Percentiles rank a stretch among this genome's conserved stretches.
These are phyloP conservation scores for Diorhabda elongata DNA, from an alignment of 1,140 invertebrate genomes.

Conservation along the genomic window DNA sequence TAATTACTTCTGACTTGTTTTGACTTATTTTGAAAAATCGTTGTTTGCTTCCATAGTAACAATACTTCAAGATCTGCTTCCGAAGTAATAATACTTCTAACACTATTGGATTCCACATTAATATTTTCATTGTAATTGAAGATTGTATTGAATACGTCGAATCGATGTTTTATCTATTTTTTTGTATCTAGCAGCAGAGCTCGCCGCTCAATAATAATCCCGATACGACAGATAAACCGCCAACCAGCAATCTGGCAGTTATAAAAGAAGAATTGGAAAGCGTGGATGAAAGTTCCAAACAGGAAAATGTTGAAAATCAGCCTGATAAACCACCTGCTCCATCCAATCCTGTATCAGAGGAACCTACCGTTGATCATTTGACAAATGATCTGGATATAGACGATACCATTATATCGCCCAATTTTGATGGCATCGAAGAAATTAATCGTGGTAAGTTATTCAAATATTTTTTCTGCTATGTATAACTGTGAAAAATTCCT, in stretches of 20 bases:
- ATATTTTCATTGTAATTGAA: too few relatives aligned
- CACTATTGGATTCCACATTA: too few relatives aligned
- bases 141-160: too few relatives aligned
- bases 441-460: neutral
- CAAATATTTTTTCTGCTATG: neutral
- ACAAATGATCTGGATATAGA: too few relatives aligned
- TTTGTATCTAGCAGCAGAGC: neutral
- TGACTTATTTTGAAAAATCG: too few relatives aligned
- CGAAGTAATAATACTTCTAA: too few relatives aligned
- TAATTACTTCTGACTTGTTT: too few relatives aligned
- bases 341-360: neutral
- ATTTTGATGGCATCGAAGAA: constrained; percentile 6
- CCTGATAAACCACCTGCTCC: neutral
- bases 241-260: constrained; percentile 18
- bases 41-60: too few relatives aligned
- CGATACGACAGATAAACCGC: neutral
- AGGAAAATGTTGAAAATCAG: constrained; percentile 3
- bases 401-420: constrained; percentile 1
- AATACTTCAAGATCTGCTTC: too few relatives aligned
- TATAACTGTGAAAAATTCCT: neutral
- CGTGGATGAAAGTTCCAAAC: constrained; percentile 20
- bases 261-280: constrained; percentile 17
- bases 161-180: too few relatives aligned
- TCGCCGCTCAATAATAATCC: constrained; percentile 10
- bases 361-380: neutral